Base-by-base conservation (phyloP, 2,888 invertebrate species). In the Chorisops tibialis region DNA sequence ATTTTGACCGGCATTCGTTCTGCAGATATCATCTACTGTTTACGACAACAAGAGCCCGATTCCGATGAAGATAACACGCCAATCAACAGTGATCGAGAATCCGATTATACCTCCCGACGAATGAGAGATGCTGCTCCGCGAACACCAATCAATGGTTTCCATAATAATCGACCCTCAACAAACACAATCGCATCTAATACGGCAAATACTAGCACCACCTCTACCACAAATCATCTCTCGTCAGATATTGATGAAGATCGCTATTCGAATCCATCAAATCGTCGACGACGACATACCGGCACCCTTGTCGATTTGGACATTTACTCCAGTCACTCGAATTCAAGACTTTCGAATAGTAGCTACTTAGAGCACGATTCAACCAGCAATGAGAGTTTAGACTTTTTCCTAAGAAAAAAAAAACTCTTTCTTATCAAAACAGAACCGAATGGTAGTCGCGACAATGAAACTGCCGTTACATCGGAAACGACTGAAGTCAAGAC, bases 11-110 rank as follows among this genome's bases (percentile, higher is more conserved):
- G n/a, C n/a, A n/a, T n/a, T n/a, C n/a, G n/a, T n/a, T 60, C 66
- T 68, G 14, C 59, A 70, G 70, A 68, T 66, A 68, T 69, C 41
- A 68, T 69, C 41, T 82, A 81, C 68, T 75, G 82, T 67, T 80
- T 83, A 74, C 79, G 82, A 61, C 79, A 83, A 75, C 80, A 83
- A 63, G 69, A 69, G 64, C 76, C 78, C 63, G 86, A 86, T 70
- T 85, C 86, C 0, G 86, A 86, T 68, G 86, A 86, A 68, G 85
- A 85, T 67, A 81, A 81, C 62, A 80, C 81, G 3, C 62, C 62
- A 9, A 19, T 60, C 19, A 65, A 66, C 59, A 65, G 61, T 11
- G 65, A 65, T 16, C 35, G 52, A 4, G 65, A 63, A 50, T 41
- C 60, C 22, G 63, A 59, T 0, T 61, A 50, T 61, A 24, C 58